Evolutionary conservation across 2,888 invertebrate species (phyloP).

Genomic region (Shargacucullia verbasci): DNA sequence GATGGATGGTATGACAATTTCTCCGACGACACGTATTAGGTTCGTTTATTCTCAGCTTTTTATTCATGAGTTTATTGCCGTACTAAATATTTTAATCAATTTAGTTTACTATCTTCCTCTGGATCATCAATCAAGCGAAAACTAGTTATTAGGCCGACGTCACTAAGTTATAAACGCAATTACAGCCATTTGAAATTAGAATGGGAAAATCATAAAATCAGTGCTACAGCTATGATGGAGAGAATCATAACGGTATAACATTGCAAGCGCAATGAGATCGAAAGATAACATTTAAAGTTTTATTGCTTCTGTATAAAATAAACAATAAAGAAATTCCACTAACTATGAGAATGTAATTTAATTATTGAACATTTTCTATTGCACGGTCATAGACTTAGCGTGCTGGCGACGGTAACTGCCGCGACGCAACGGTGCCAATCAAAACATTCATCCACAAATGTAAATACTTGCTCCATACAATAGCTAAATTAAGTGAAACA

Average conservation of each 20-base stretch:
- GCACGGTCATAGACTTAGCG: slow-evolving; percentile 31
- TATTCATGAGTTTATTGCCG: slow-evolving; percentile 73
- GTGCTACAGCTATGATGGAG: slow-evolving; percentile 29
- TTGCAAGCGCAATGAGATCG: slow-evolving; percentile 46
- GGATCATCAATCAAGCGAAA: slow-evolving; percentile 81
- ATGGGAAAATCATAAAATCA: slow-evolving; percentile 65
- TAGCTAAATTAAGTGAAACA: slow-evolving; percentile 87
- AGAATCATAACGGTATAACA: slow-evolving; percentile 46
- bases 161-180: slow-evolving; percentile 70
- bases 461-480: slow-evolving; percentile 84
- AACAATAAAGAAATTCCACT: slow-evolving; percentile 48
- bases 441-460: slow-evolving; percentile 75
- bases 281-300: slow-evolving; percentile 44
- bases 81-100: slow-evolving; percentile 81
- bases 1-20: slow-evolving; percentile 79
- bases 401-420: slow-evolving; percentile 40
- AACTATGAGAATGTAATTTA: slow-evolving; percentile 50
- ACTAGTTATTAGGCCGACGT: slow-evolving; percentile 73
- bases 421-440: slow-evolving; percentile 58
- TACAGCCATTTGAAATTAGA: slow-evolving; percentile 66
- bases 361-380: slow-evolving; percentile 47
- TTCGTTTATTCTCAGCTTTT: slow-evolving; percentile 75
- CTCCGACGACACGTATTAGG: slow-evolving; percentile 67
- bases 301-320: slow-evolving; percentile 46
- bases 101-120: slow-evolving; percentile 71